Conservation (phyloP, 2,113 vertebrate species). For the Syngnathus scovelli region DNA sequence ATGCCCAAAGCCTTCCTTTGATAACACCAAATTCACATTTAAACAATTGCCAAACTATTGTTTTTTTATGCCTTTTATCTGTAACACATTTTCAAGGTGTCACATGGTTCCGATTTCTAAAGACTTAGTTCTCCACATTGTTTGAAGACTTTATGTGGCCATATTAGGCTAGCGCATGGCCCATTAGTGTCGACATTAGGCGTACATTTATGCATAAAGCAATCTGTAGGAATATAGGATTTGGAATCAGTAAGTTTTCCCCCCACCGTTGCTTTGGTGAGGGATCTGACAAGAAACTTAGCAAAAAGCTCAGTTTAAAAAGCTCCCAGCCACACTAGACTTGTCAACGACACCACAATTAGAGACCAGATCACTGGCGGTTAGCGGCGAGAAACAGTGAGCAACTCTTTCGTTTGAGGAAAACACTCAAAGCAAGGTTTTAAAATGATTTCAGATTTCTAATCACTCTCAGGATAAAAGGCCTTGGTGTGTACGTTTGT, state of each 20-base stretch:
- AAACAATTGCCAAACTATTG: not conserved
- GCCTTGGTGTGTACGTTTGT: slow-evolving; percentile 57
- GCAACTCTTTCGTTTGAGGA: slow-evolving; percentile 62
- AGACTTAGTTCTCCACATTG: slow-evolving; percentile 30
- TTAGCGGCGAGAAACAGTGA: slow-evolving; percentile 59
- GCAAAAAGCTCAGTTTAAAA: slow-evolving; percentile 57
- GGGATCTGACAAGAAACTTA: slow-evolving; percentile 61
- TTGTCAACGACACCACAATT: slow-evolving; percentile 65
- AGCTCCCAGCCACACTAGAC: slow-evolving; percentile 55
- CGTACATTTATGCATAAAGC: slow-evolving; percentile 55
- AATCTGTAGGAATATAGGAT: slow-evolving; percentile 1
- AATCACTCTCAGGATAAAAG: slow-evolving; percentile 72
- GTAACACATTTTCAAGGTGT: not conserved
- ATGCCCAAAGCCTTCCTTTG: slow-evolving; percentile 20
- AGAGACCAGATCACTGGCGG: slow-evolving; percentile 64
- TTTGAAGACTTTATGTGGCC: slow-evolving; percentile 24
- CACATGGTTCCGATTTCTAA: slow-evolving; percentile 2
- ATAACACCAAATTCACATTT: not conserved
- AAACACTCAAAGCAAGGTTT: slow-evolving; percentile 56
- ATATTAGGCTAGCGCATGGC: slow-evolving; percentile 42
- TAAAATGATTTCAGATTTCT: slow-evolving; percentile 66
- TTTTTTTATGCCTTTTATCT: not conserved
- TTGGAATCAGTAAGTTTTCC: slow-evolving; percentile 16
- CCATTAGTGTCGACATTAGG: slow-evolving; percentile 51
- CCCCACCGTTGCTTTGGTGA: slow-evolving; percentile 53